Base-by-base conservation (phyloP, 1,140 invertebrate species). In the Epicauta chinensis region DNA sequence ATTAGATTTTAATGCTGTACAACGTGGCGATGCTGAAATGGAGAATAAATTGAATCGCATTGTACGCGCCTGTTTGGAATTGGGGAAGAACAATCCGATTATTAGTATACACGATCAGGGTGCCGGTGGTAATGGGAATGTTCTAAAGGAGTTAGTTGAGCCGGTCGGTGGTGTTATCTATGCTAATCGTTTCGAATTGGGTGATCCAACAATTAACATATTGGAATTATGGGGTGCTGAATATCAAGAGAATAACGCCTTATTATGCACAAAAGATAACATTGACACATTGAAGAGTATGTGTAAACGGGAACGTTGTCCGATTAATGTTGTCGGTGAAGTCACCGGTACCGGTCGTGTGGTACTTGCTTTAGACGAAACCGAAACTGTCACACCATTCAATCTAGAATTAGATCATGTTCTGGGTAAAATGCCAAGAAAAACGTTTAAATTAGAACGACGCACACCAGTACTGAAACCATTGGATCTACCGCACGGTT, bases 61-160 rank as follows among this genome's bases (percentile, higher is more conserved):
- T 4, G 89, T 98, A 1, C 77, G 95, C 55, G 91, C 89, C 2
- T 98, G 96, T 68, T 75, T 92, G 1, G 95, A 98, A 74, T 69
- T 82, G 61, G 81, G 82, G 12, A 73, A 78, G 2, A 69, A 76
- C 1, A 98, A 98, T 77, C 95, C 94, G 2, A 95, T 98, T 59
- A 74, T 91, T 38, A 91, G 89, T 73, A 95, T 97, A 56, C 93
- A 97, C 77, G 96, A 96, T 35, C 95, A 96, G 51, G 96, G 96
- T 32, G 96, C 95, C 39, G 95, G 96, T 30, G 96, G 96, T 48
- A 98, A 99, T 75, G 96, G 93, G 11, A 99, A 99, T 71, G 95
- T 98, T 0, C 66, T 99, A 10, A 98, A 98, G 68, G 96, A 99
- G 73, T 72, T 99, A 2, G 91, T 93, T 0, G 94, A 98, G 63